Conservation (phyloP, 1,140 invertebrate genomes). For the Drosophila ficusphila region DNA sequence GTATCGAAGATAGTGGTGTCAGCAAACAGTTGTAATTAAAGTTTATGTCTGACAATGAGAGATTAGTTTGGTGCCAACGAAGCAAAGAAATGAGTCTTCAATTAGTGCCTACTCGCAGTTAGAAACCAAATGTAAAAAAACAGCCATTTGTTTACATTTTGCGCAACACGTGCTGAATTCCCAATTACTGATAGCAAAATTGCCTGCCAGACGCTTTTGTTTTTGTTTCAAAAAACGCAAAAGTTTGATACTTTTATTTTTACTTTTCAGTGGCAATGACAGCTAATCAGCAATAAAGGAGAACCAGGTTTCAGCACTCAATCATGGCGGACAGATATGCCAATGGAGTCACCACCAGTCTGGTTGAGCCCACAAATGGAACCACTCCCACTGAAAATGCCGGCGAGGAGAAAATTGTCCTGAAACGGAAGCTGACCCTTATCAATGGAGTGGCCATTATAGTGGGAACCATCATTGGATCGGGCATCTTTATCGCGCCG, state of each 20-base stretch:
- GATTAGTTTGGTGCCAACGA: constrained; percentile 27
- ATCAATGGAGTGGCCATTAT: constrained; percentile 95
- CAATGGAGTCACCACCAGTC: constrained; percentile 71
- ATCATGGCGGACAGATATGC: constrained; percentile 76
- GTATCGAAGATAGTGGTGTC: constrained; percentile 20
- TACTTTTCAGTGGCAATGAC: constrained; percentile 60
- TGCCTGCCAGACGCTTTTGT: no score
- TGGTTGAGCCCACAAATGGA: constrained; percentile 52
- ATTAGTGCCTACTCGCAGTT: neutral
- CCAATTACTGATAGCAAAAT: neutral
- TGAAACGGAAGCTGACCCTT: constrained; percentile 93
- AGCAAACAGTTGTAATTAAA: constrained; percentile 35
- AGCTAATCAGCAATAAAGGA: constrained; percentile 7
- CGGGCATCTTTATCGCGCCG: constrained; percentile 93
- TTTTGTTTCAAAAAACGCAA: neutral
- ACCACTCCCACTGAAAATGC: neutral
- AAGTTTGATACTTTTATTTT: neutral
- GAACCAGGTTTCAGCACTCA: neutral
- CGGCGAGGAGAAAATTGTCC: constrained; percentile 85
- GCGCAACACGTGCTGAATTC: constrained; percentile 21
- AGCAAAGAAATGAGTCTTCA: constrained; percentile 10
- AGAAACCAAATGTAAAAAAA: neutral
- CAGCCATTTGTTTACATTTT: constrained; percentile 9
- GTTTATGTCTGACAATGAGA: constrained; percentile 9
- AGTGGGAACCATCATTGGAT: constrained; percentile 93